Base-by-base conservation (phyloP, 2,888 invertebrate species). In the Caenorhabditis sp. region DNA sequence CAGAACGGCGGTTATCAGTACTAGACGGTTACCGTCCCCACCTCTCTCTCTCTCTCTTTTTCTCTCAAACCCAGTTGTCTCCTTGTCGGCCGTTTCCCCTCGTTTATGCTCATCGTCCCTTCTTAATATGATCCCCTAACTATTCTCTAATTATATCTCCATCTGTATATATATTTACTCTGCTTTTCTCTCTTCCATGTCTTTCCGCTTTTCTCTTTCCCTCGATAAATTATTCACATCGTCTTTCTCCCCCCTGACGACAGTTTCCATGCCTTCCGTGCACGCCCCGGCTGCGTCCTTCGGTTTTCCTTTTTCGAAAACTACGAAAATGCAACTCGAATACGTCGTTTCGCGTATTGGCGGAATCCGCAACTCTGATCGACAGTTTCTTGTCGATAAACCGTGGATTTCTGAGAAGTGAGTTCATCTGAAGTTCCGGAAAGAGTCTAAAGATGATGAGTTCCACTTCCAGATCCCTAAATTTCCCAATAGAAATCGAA, bases 331-430 rank as follows among this genome's bases (percentile, higher is more conserved):
- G 74, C 41, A 61, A 50, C 61, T 74, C 24, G 68, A 68, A 41
- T 74, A 68, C 48, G 55, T 48, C 20, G 74, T 74, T 4, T 50
- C 68, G n/a, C 62, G 53, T 52, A 68, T 74, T 53, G 55, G 17
- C 9, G 68, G 62, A 13, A 15, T 50, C 15, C 24, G 39, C 1
- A 62, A 53, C 20, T 13, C 48, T 8, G 74, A 74, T 32, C 8
- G 22, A 48, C 45, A 50, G 15, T 50, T 59, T 24, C 45, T 76
- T 3, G 32, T 71, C 6, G 58, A 76, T n/a, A 76, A 76, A 20
- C 55, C 50, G 43, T 83, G 83, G 83, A 74, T 80, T 37, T 82
- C 82, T 1, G 62, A 78, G 13, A 82, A 77, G 82, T 81, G 27
- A 62, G 78, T 72, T n/a, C n/a, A n/a, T n/a, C 35, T 24, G 26